Base-by-base conservation (phyloP, 37 sponge, comb jelly and placozoan species). In the Halichondria panicea region DNA sequence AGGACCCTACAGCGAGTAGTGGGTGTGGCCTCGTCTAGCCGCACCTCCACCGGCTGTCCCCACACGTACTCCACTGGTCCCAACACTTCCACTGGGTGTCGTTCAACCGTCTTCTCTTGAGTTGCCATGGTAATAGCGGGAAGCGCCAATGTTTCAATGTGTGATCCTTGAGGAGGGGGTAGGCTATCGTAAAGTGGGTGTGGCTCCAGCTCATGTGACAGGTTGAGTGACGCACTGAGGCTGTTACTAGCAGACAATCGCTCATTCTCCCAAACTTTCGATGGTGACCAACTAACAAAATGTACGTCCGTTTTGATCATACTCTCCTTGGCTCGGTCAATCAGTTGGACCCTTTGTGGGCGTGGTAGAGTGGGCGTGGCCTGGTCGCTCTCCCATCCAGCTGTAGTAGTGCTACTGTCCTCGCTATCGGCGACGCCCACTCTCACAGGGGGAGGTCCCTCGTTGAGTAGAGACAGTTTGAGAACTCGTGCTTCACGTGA, bases 61-160 rank as follows among this genome's bases (percentile, higher is more conserved):
- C 80, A 68, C 0, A 86, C 61, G 18, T 70, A 74, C 55, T 86
- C 81, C 43, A 74, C 75, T 6, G 87, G 87, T 11, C 87, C 87
- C 44, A 86, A 33, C 13, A 80, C 75, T 40, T 86, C 87, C 34
- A 74, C n/a, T 0, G 39, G 24, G 13, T 53, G 53, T 15, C 56
- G 48, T 42, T 74, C 76, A 12, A 34, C 27, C 25, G 15, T 19
- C 36, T 65, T 64, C 28, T 12, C 24, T 0, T 56, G 43, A 4
- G 63, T 75, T 1, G 79, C 56, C n/a, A 38, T 18, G 8, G 67
- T 8, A 2, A 85, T 66, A 3, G 72, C 43, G 13, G 63, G 71
- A 21, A 85, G 55, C n/a, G 53, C 24, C 13, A 85, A 34, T 7
- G 79, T 78, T 19, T 73, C 86, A 34, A 84, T 38, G 35, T 62